Evolutionary conservation across 2,113 vertebrate genomes (phyloP).

Genomic region (Haliaeetus leucogaster): DNA sequence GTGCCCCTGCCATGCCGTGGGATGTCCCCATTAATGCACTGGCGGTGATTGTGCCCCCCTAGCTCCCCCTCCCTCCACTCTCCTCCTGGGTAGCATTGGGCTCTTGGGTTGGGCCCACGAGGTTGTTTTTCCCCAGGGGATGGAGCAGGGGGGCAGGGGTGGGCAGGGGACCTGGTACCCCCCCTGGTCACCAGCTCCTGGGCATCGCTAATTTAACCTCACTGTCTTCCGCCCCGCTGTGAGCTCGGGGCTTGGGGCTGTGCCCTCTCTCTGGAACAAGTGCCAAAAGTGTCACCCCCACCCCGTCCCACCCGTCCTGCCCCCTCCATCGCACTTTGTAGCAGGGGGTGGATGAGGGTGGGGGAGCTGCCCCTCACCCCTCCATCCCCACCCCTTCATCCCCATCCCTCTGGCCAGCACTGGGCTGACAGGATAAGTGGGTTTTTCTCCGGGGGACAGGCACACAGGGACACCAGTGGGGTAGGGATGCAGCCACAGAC

Average conservation of each 20-base stretch:
- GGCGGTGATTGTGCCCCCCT: neutral
- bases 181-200: neutral
- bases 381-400: neutral
- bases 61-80: neutral
- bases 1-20: neutral
- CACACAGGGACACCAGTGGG: neutral
- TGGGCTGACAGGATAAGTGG: neutral
- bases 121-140: neutral
- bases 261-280: slow-evolving; percentile 38
- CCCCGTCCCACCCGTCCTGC: rapidly evolving
- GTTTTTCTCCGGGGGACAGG: neutral
- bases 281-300: slow-evolving; percentile 11
- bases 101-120: rapidly evolving
- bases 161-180: neutral
- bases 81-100: neutral
- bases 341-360: neutral
- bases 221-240: neutral
- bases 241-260: neutral
- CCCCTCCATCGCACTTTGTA: neutral
- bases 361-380: neutral
- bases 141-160: neutral
- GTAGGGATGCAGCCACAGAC: neutral
- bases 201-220: neutral
- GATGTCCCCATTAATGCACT: neutral
- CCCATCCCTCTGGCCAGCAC: neutral